phyloP scores from a whole-genome alignment of 2,113 vertebrate species.

The Pachypanchax playfairii region DNA sequence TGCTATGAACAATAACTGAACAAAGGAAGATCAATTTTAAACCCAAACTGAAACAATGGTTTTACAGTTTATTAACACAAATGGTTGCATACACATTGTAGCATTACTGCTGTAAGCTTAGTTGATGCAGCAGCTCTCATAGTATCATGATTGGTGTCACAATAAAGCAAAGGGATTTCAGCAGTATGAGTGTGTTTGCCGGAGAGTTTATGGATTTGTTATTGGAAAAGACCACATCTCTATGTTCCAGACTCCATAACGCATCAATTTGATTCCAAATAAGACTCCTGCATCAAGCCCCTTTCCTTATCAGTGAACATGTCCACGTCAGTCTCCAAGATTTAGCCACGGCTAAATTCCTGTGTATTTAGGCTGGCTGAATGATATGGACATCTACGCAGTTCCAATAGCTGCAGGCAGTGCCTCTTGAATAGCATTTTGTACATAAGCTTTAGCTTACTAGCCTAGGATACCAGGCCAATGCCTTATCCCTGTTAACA shows the following conservation, averaged over 20 bases:
- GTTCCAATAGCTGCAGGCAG: constrained; percentile 84
- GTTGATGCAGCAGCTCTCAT: constrained; percentile 39
- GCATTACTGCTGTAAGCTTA: constrained; percentile 51
- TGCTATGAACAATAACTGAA: constrained; percentile 20
- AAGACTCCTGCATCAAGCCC: constrained; percentile 64
- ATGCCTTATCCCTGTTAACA: constrained; percentile 95
- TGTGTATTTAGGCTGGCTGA: constrained; percentile 80
- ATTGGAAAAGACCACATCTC: constrained; percentile 72
- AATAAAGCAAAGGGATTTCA: constrained; percentile 49
- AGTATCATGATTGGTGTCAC: constrained; percentile 43
- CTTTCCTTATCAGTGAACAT: constrained; percentile 76
- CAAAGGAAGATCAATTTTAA: neutral
- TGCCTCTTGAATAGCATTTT: constrained; percentile 84
- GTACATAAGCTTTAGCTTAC: constrained; percentile 85
- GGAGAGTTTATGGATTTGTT: constrained; percentile 76
- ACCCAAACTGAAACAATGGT: constrained; percentile 11
- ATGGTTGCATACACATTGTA: constrained; percentile 46
- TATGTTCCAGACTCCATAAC: constrained; percentile 73
- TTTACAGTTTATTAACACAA: constrained; percentile 20
- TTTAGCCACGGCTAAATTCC: constrained; percentile 81
- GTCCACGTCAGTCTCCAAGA: constrained; percentile 78
- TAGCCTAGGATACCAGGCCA: constrained; percentile 82
- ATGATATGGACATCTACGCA: constrained; percentile 80
- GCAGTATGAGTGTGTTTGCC: constrained; percentile 63
- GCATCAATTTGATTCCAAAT: constrained; percentile 78